Evolutionary conservation across 2,888 invertebrate species (phyloP).

Genomic region (Sarcophaga variegata): DNA sequence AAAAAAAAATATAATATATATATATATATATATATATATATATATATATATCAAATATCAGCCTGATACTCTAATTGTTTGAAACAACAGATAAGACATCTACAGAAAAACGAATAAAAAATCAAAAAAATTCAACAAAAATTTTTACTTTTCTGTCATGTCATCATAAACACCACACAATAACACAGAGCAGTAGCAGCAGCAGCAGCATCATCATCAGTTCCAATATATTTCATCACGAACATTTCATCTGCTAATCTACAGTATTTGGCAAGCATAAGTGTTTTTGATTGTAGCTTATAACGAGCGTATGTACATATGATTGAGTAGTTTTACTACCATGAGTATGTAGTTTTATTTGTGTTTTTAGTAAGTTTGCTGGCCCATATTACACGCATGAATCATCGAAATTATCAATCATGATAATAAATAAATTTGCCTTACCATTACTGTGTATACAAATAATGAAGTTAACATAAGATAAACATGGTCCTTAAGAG

Average conservation of each 20-base stretch:
- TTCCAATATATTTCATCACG: too few relatives aligned
- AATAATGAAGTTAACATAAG: conserved; percentile 24
- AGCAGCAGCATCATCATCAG: neutral
- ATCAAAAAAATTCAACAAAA: too few relatives aligned
- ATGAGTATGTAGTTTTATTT: neutral
- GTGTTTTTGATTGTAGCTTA: neutral
- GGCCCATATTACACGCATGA: conserved; percentile 37
- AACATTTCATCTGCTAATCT: too few relatives aligned
- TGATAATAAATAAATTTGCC: conserved; percentile 51
- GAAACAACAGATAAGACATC: neutral
- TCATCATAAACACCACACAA: conserved; percentile 21
- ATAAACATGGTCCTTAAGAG: neutral
- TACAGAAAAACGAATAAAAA: neutral
- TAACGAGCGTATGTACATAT: neutral
- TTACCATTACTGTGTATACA: conserved; percentile 22
- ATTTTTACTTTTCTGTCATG: conserved; percentile 10
- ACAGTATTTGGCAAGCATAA: neutral
- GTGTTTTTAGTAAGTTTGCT: neutral
- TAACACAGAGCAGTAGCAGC: neutral
- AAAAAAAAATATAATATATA: too few relatives aligned
- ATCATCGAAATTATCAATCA: conserved; percentile 65
- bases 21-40: too few relatives aligned
- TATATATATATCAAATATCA: too few relatives aligned
- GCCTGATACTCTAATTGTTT: neutral
- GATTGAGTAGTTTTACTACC: neutral